These are phyloP conservation scores for Drosophila ambigua DNA, from an alignment of 1,140 invertebrate species.

Conservation along the genomic window DNA sequence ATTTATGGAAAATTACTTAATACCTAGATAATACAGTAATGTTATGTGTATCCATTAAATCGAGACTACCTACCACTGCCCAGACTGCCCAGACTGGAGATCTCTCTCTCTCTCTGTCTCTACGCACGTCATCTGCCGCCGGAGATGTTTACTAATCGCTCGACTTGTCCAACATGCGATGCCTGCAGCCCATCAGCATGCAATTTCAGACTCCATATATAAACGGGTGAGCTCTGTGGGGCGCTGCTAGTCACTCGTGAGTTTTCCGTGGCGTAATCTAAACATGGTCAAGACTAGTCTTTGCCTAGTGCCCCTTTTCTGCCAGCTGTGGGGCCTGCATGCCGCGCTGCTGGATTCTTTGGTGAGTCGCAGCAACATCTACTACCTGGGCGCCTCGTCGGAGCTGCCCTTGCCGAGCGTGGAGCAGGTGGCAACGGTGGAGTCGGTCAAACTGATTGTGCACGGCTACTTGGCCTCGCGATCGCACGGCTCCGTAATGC, in stretches of 20 bases:
- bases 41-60: constrained; percentile 24
- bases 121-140: constrained; percentile 37
- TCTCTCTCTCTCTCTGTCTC: neutral
- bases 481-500: constrained; percentile 67
- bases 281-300: constrained; percentile 44
- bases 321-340: constrained; percentile 42
- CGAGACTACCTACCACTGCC: neutral
- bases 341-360: constrained; percentile 42
- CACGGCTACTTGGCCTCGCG: constrained; percentile 72
- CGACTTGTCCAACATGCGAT: constrained; percentile 41
- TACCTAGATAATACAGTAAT: constrained; percentile 62
- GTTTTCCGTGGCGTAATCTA: too few relatives aligned
- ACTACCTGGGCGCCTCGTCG: constrained; percentile 44
- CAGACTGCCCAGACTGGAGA: neutral
- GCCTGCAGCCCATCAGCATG: constrained; percentile 15
- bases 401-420: constrained; percentile 45
- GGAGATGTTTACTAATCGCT: constrained; percentile 42
- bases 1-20: constrained; percentile 76
- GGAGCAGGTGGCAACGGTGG: constrained; percentile 14
- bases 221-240: neutral
- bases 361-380: constrained; percentile 59
- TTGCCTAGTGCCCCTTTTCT: constrained; percentile 41
- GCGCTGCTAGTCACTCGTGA: neutral
- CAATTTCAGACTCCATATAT: constrained; percentile 34
- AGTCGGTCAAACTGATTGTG: constrained; percentile 71